Evolutionary conservation across 1,140 invertebrate genomes (phyloP).

Genomic region (Bombyx mori): ASM3026992v2 NC_085121.1:5643501-5644000

Average conservation of each 20-base stretch:
- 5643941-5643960: constrained; percentile 85
- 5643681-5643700: no score
- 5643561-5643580: no score
- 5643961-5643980: constrained; percentile 82
- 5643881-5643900: constrained; percentile 80
- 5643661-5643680: no score
- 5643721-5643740: constrained; percentile 54
- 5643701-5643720: no score
- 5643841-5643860: constrained; percentile 65
- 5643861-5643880: constrained; percentile 71
- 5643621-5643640: no score
- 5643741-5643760: constrained; percentile 82
- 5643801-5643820: constrained; percentile 64
- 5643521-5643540: no score
- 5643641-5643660: no score
- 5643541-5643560: no score
- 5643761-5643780: constrained; percentile 86
- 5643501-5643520: no score
- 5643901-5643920: constrained; percentile 78
- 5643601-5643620: no score
- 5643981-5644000: constrained; percentile 63
- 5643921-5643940: constrained; percentile 83
- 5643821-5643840: constrained; percentile 62
- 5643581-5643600: no score
- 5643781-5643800: constrained; percentile 73